A percentile compares a stretch with the other conserved stretches of the same genome.
These are phyloP conservation scores for Lasioglossum calceatum DNA, from an alignment of 2,888 invertebrate species.

Conservation along the genomic window DNA sequence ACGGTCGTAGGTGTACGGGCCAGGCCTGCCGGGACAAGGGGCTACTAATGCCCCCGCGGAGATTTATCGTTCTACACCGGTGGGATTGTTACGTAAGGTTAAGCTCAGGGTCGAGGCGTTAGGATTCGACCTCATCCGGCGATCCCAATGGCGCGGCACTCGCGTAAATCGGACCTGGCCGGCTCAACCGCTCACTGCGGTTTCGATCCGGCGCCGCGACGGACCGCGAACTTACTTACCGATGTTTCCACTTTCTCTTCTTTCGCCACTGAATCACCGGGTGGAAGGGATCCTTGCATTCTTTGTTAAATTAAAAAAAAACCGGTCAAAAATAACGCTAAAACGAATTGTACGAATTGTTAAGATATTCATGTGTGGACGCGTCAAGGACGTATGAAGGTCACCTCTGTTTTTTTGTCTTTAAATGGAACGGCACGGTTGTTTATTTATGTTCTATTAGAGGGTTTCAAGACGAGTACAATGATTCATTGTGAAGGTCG, in stretches of 20 bases:
- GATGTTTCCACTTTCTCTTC: constrained; percentile 38
- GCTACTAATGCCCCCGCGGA: constrained; percentile 57
- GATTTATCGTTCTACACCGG: constrained; percentile 63
- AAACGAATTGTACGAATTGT: too few species aligned
- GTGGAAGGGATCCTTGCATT: too few species aligned
- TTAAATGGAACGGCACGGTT: too few species aligned
- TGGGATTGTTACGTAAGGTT: constrained; percentile 69
- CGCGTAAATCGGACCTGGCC: constrained; percentile 64
- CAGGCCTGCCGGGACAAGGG: constrained; percentile 23
- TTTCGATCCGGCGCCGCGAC: constrained; percentile 2
- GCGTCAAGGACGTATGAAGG: too few species aligned
- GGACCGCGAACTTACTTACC: constrained; percentile 18
- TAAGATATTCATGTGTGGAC: too few species aligned
- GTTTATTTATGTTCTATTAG: too few species aligned
- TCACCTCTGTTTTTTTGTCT: too few species aligned
- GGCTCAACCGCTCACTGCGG: neutral
- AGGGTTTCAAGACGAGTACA: too few species aligned
- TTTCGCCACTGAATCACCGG: neutral
- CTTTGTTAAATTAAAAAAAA: too few species aligned
- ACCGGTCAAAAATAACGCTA: too few species aligned
- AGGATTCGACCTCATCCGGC: constrained; percentile 59
- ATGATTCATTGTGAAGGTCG: too few species aligned
- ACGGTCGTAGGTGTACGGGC: constrained; percentile 18
- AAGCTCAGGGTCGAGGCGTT: constrained; percentile 69
- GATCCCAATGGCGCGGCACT: constrained; percentile 51